Percentiles rank a stretch among this genome's conserved stretches.
phyloP scores from a whole-genome alignment of 2,888 invertebrate genomes.

The Holacanthella duospinosa region DNA sequence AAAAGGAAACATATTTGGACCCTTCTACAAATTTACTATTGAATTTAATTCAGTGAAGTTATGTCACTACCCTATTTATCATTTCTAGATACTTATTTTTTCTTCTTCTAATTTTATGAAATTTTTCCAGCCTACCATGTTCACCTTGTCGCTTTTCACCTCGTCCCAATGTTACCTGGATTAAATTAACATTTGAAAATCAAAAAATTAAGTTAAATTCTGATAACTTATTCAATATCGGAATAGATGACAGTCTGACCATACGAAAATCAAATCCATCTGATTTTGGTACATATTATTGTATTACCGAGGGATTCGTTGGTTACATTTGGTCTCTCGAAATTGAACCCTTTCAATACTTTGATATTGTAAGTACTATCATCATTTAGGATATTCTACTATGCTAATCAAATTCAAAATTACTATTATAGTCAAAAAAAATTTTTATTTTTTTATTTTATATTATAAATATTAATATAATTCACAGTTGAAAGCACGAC shows the following conservation, averaged over 20 bases:
- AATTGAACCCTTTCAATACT: slow-evolving; percentile 4
- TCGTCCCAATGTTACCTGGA: background rate
- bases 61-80: no score
- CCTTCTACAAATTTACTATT: slow-evolving; percentile 4
- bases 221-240: background rate
- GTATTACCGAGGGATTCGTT: background rate
- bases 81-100: no score
- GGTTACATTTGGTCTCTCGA: slow-evolving; percentile 9
- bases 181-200: slow-evolving; percentile 8
- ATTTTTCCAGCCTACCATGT: slow-evolving; percentile 3
- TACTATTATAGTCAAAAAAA: no score
- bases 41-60: slow-evolving; percentile 6
- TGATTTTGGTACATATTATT: slow-evolving; percentile 9
- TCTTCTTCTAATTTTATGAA: background rate
- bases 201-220: background rate
- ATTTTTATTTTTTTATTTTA: no score
- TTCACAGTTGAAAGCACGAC: background rate
- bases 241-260: background rate
- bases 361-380: slow-evolving; percentile 4
- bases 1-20: slow-evolving; percentile 2
- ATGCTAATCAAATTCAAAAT: background rate
- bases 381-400: background rate
- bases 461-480: background rate
- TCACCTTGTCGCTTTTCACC: slow-evolving; percentile 5
- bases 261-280: background rate